Base-by-base conservation (phyloP, 2,113 vertebrate genomes). In the Stegastes partitus region DNA sequence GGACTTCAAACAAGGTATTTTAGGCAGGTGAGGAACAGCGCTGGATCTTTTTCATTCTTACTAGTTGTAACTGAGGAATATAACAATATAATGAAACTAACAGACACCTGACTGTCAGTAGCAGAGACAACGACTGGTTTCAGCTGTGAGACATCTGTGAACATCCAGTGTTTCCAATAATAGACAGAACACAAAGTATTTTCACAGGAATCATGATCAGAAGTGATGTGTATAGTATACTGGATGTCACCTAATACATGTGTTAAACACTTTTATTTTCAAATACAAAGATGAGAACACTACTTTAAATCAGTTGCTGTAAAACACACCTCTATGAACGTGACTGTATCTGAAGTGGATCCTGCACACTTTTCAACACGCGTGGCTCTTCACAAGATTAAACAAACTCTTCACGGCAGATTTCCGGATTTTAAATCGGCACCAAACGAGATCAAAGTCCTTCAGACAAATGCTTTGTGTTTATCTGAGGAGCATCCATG, bases 401-500 rank as follows among this genome's bases (percentile, higher is more conserved):
- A 50, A 50, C 47, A 50, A 50, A 50, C 19, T n/a, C 18, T n/a
- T 50, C 19, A n/a, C 16, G 19, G 47, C 18, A 21, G 19, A 50
- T 50, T 31, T 23, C 5, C 47, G 19, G 2, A 56, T 49, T 59
- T 76, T 1, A 18, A 4, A 28, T 51, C 50, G 37, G 25, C 0
- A n/a, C 15, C 19, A 68, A 51, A 28, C 25, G 7, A 28, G 49
- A 74, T 28, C 34, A 61, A 11, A 68, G 34, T 21, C 31, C 3
- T 61, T 39, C 5, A 26, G 61, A 64, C 39, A 77, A 59, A 22
- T n/a, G 23, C 59, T 14, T 58, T 53, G 16, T 68, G 42, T 62
- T 49, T 54, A 23, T 67, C 55, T 73, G 28, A 63, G 23, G 21
- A 73, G 12, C 11, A 15, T 54, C 42, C 83, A 75, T 66, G 47